These are phyloP conservation scores for Metellina segmentata DNA, from an alignment of 2,888 invertebrate genomes.

Conservation along the genomic window DNA sequence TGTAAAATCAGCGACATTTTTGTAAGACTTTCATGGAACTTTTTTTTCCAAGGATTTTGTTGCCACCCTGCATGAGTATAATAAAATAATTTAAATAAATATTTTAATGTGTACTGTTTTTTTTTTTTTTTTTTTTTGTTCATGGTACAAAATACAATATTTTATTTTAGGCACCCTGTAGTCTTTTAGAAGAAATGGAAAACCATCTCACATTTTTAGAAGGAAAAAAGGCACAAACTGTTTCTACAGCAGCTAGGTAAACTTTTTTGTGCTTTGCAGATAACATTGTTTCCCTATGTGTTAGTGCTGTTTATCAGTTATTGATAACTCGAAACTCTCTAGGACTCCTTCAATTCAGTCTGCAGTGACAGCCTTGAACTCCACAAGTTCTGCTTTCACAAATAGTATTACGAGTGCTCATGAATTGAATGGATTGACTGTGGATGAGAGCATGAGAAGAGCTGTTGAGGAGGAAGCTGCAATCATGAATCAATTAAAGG, in stretches of 20 bases:
- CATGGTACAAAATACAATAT: constrained; percentile 87
- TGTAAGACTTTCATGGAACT: too few relatives aligned
- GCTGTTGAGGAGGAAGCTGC: constrained; percentile 96
- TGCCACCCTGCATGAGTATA: too few relatives aligned
- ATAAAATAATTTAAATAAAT: not conserved
- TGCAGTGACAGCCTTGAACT: constrained; percentile 92
- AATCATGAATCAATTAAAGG: constrained; percentile 97
- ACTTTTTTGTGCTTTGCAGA: not conserved
- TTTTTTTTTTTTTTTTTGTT: too few relatives aligned
- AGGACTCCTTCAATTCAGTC: constrained; percentile 94
- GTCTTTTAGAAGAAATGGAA: constrained; percentile 75
- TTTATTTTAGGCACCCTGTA: constrained; percentile 91
- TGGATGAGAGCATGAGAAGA: constrained; percentile 75
- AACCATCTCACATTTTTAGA: constrained; percentile 73
- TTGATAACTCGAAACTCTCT: not conserved
- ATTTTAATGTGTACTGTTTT: not conserved
- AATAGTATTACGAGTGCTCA: constrained; percentile 66
- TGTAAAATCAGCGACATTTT: too few relatives aligned
- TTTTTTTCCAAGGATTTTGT: too few relatives aligned
- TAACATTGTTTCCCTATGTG: not conserved
- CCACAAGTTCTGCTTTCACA: constrained; percentile 91
- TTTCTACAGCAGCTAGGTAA: constrained; percentile 16
- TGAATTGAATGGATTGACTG: constrained; percentile 74
- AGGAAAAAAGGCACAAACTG: constrained; percentile 65
- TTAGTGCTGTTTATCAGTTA: not conserved